Conservation (phyloP, 2,888 invertebrate genomes). For the Synergus umbraculus region DNA sequence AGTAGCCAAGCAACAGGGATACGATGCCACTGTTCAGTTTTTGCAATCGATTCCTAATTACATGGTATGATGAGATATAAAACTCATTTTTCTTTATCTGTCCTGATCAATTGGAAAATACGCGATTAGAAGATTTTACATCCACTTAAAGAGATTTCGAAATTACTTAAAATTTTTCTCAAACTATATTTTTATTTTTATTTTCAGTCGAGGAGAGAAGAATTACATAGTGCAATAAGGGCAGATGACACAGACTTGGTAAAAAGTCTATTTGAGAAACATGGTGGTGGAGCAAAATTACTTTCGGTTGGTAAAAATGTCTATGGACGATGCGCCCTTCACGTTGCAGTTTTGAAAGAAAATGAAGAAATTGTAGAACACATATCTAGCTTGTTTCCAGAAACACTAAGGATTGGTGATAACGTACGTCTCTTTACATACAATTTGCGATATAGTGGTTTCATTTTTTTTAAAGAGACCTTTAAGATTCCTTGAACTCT, state of each 20-base stretch:
- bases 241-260: slow-evolving; percentile 82
- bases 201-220: slow-evolving; percentile 85
- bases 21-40: slow-evolving; percentile 84
- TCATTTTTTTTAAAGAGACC: too few relatives aligned
- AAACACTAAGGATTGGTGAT: slow-evolving; percentile 87
- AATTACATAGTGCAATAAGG: slow-evolving; percentile 86
- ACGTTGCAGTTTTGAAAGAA: slow-evolving; percentile 91
- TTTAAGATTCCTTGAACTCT: too few relatives aligned
- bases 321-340: slow-evolving; percentile 88
- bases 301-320: slow-evolving; percentile 83
- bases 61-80: slow-evolving; percentile 80
- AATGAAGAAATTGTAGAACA: slow-evolving; percentile 89
- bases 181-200: not conserved
- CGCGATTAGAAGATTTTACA: too few relatives aligned
- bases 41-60: slow-evolving; percentile 86
- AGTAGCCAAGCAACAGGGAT: slow-evolving; percentile 84
- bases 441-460: too few relatives aligned
- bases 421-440: slow-evolving; percentile 83
- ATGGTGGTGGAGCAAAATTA: slow-evolving; percentile 79
- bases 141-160: not conserved
- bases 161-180: not conserved
- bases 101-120: too few relatives aligned
- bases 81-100: not conserved
- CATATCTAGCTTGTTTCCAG: slow-evolving; percentile 85
- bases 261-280: slow-evolving; percentile 78